Conservation (phyloP, 2,797 vertebrate species). For the Serranus cabrilla region DNA sequence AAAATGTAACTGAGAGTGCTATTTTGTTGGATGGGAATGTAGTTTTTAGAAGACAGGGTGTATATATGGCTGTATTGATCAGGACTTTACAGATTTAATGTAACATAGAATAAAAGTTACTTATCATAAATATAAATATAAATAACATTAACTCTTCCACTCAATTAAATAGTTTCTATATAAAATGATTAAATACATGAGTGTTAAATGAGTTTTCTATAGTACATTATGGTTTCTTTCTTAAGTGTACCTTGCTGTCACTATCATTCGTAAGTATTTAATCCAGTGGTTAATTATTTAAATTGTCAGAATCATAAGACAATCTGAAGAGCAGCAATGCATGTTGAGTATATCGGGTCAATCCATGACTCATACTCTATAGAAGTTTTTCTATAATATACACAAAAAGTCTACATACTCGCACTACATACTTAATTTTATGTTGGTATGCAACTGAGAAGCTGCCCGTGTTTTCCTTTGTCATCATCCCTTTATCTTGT, state of each 20-base stretch:
- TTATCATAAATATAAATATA: background rate
- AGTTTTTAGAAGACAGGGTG: no score
- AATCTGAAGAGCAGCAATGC: background rate
- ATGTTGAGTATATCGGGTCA: background rate
- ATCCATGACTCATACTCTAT: no score
- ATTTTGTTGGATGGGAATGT: no score
- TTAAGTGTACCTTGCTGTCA: background rate
- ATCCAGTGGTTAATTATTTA: background rate
- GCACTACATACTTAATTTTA: no score
- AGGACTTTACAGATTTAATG: background rate
- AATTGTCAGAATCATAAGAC: background rate
- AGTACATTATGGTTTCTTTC: background rate
- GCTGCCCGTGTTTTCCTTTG: conserved; percentile 7
- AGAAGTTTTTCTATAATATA: no score
- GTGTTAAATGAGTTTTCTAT: background rate
- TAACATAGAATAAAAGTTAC: background rate
- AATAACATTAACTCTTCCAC: background rate
- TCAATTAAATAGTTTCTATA: background rate
- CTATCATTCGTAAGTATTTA: background rate
- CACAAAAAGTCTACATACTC: no score
- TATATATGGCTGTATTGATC: background rate
- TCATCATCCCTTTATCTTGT: conserved; percentile 19
- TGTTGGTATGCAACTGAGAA: no score
- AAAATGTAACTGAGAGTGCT: no score
- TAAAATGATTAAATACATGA: background rate